These are phyloP conservation scores for Drosophila austrosaltans DNA, from an alignment of 2,888 invertebrate species.

Conservation along the genomic window DNA sequence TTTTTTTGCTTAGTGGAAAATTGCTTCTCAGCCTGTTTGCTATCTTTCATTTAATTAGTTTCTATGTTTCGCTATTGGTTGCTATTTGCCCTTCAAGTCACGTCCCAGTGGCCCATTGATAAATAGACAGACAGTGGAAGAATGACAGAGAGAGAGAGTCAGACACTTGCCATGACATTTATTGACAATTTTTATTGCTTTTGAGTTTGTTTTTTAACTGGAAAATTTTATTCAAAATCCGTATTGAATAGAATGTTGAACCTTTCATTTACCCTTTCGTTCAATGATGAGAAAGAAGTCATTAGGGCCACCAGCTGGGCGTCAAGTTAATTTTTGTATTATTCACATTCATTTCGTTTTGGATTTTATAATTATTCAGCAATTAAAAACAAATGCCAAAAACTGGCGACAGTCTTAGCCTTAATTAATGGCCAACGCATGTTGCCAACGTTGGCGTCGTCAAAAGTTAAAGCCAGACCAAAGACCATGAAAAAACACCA, in stretches of 20 bases:
- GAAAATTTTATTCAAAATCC: slow-evolving; percentile 53
- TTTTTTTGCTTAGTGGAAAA: slow-evolving; percentile 30
- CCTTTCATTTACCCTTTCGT: background rate
- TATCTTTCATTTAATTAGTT: slow-evolving; percentile 53
- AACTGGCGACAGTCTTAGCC: slow-evolving; percentile 42
- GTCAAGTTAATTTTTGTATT: slow-evolving; percentile 22
- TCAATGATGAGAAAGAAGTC: slow-evolving; percentile 34
- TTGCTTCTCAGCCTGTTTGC: slow-evolving; percentile 37
- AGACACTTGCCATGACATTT: slow-evolving; percentile 33
- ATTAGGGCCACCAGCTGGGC: slow-evolving; percentile 17
- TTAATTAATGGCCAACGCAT: slow-evolving; percentile 74
- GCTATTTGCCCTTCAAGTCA: slow-evolving; percentile 48
- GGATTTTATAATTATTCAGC: slow-evolving; percentile 61
- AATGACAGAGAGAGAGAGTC: slow-evolving; percentile 41
- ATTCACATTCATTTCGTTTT: slow-evolving; percentile 18
- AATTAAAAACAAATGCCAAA: slow-evolving; percentile 66
- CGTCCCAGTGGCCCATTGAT: slow-evolving; percentile 58
- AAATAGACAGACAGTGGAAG: slow-evolving; percentile 55
- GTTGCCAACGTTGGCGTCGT: slow-evolving; percentile 36
- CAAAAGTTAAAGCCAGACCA: slow-evolving; percentile 58
- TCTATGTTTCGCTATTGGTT: slow-evolving; percentile 32
- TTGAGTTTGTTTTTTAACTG: slow-evolving; percentile 26
- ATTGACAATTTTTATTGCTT: slow-evolving; percentile 2
- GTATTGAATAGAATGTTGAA: slow-evolving; percentile 31
- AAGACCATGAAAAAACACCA: slow-evolving; percentile 48